These are phyloP conservation scores for Telenomus remus DNA, from an alignment of 1,140 invertebrate genomes.

Conservation along the genomic window DNA sequence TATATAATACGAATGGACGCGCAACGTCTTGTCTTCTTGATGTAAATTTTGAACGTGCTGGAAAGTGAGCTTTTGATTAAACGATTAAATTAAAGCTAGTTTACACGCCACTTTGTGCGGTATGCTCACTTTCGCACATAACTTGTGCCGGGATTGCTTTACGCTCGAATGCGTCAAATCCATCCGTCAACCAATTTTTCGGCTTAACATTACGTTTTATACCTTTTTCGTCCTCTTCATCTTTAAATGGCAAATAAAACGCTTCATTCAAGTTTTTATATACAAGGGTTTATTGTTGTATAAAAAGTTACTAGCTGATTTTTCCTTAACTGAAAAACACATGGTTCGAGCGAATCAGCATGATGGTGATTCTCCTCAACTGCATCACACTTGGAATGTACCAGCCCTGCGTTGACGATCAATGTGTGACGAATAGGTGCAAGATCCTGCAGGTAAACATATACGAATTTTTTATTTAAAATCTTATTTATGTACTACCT, in stretches of 20 bases:
- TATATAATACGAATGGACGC: background rate
- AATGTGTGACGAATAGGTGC: constrained; percentile 93
- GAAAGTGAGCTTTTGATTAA: constrained; percentile 8
- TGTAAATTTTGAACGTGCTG: background rate
- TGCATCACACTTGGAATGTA: constrained; percentile 99
- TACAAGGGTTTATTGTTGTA: too few relatives aligned
- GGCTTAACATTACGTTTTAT: background rate
- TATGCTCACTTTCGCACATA: constrained; percentile 7
- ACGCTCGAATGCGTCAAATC: constrained; percentile 11
- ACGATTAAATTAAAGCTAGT: constrained; percentile 31
- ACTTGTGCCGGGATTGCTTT: constrained; percentile 1
- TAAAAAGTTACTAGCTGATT: too few relatives aligned
- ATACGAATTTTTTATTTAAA: background rate
- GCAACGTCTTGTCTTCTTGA: background rate
- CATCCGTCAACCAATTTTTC: background rate
- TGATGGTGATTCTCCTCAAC: constrained; percentile 98
- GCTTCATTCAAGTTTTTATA: too few relatives aligned
- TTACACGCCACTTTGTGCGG: constrained; percentile 20
- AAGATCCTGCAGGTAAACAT: constrained; percentile 90
- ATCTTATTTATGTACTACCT: too few relatives aligned
- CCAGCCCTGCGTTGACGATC: constrained; percentile 97
- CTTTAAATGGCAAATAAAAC: too few relatives aligned
- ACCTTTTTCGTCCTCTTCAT: background rate
- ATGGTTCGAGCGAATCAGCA: constrained; percentile 99
- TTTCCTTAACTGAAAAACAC: constrained; percentile 86